Conservation (phyloP, 1,140 invertebrate species). For the Meloidogyne chitwoodi region DNA sequence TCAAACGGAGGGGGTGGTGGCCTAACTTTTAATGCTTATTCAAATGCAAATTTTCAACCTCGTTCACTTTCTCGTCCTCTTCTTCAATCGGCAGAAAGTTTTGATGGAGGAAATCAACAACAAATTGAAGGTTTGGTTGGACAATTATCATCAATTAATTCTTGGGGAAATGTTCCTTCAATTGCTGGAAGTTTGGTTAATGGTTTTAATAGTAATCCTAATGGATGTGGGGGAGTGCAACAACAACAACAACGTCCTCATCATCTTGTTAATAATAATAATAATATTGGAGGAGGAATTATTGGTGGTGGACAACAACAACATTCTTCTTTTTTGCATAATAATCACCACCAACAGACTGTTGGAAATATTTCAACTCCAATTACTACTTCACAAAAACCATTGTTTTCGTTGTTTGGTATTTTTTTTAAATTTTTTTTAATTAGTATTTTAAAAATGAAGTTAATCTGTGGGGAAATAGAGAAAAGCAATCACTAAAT, state of each 20-base stretch:
- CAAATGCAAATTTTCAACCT: not conserved
- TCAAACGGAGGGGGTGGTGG: not conserved
- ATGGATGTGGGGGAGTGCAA: not conserved
- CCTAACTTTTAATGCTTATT: not conserved
- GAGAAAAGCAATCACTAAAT: too few species aligned
- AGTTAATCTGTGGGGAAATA: too few species aligned
- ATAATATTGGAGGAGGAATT: not conserved
- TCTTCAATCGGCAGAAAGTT: conserved; percentile 12
- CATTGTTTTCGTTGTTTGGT: not conserved
- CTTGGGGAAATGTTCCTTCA: not conserved
- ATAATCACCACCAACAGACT: not conserved
- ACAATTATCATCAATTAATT: not conserved
- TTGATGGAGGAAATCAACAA: conserved; percentile 4
- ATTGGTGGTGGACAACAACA: not conserved
- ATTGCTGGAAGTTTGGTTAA: not conserved
- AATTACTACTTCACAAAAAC: not conserved
- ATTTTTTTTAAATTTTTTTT: not conserved
- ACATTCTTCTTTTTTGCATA: not conserved
- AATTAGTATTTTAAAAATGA: too few species aligned
- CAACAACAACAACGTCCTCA: not conserved
- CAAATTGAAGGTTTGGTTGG: not conserved
- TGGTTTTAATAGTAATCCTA: not conserved
- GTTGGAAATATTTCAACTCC: not conserved
- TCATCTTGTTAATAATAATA: not conserved
- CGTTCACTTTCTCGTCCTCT: conserved; percentile 6